Conservation (phyloP, 1,140 invertebrate genomes). For the Drosophila albomicans region DNA sequence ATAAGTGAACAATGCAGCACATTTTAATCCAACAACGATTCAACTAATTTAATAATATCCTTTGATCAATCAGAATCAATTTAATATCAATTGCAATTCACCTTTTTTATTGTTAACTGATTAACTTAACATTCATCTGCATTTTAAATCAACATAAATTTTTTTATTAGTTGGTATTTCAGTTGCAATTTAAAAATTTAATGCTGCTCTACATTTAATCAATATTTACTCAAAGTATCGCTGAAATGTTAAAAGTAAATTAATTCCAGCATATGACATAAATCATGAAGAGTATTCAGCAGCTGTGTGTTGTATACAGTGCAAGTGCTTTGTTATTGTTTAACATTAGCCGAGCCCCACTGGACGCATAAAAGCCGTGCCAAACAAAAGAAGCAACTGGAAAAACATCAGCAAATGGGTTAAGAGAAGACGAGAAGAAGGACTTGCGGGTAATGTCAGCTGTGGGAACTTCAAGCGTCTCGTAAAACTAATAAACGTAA, state of each 20-base stretch:
- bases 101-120: no score
- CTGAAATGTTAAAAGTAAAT: no score
- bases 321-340: constrained; percentile 20
- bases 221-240: not conserved
- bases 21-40: no score
- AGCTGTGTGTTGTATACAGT: not conserved
- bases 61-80: no score
- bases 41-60: no score
- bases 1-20: no score
- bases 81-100: no score
- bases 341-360: constrained; percentile 58
- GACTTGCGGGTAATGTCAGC: constrained; percentile 7
- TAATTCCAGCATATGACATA: not conserved
- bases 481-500: constrained; percentile 21
- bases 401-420: constrained; percentile 52
- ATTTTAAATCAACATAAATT: no score
- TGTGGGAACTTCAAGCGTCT: constrained; percentile 11
- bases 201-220: not conserved
- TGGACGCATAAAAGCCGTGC: constrained; percentile 59
- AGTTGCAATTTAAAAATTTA: no score
- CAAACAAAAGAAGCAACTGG: constrained; percentile 40
- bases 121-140: no score
- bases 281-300: constrained; percentile 23
- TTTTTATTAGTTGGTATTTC: no score
- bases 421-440: constrained; percentile 39